phyloP scores from a whole-genome alignment of 2,888 invertebrate genomes.

The Acrobasis repandana region DNA sequence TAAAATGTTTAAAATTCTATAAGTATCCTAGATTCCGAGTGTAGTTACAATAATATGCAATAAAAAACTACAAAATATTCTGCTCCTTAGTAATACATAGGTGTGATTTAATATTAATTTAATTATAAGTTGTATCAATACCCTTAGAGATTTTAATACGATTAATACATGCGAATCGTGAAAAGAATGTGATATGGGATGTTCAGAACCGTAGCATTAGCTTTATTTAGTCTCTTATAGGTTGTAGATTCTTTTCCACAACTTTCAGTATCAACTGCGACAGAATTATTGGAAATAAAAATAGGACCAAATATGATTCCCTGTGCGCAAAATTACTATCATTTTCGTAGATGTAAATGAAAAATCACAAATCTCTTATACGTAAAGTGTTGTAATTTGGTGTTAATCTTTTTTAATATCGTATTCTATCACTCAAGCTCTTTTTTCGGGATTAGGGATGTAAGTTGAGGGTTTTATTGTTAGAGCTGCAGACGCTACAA shows the following conservation, averaged over 20 bases:
- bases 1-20: slow-evolving; percentile 12
- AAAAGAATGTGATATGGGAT: slow-evolving; percentile 60
- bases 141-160: slow-evolving; percentile 28
- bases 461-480: not conserved
- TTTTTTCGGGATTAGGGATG: slow-evolving; percentile 23
- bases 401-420: slow-evolving; percentile 50
- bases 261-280: slow-evolving; percentile 31
- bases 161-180: slow-evolving; percentile 43
- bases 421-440: slow-evolving; percentile 49
- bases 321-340: slow-evolving; percentile 39
- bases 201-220: slow-evolving; percentile 45
- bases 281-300: slow-evolving; percentile 38
- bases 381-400: slow-evolving; percentile 56
- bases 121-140: slow-evolving; percentile 33
- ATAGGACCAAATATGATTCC: slow-evolving; percentile 52
- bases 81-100: slow-evolving; percentile 21
- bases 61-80: slow-evolving; percentile 2
- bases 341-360: slow-evolving; percentile 39
- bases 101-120: slow-evolving; percentile 24
- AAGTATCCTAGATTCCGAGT: slow-evolving; percentile 10
- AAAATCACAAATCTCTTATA: slow-evolving; percentile 54
- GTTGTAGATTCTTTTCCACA: slow-evolving; percentile 37
- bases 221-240: slow-evolving; percentile 39
- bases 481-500: not conserved
- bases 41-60: not conserved